Percentiles rank a stretch among this genome's conserved stretches.
phyloP scores from a whole-genome alignment of 2,113 vertebrate species.

The Calidris pugnax region DNA sequence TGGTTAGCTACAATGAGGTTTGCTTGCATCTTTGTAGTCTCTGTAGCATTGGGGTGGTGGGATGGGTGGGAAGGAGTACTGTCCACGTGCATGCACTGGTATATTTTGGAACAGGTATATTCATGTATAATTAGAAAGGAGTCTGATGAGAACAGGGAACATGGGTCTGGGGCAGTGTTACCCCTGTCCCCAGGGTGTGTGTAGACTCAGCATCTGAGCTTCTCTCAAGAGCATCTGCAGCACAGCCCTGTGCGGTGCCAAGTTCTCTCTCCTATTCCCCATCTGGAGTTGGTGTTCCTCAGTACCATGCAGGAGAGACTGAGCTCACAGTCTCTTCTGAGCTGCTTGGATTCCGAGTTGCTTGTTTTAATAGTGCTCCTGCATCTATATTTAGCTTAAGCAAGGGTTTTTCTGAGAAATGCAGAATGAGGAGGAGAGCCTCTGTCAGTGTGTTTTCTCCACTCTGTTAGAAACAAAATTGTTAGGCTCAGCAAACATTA shows the following conservation, averaged over 20 bases:
- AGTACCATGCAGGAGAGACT: neutral
- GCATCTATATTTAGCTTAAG: neutral
- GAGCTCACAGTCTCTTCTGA: neutral
- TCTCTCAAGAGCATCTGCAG: neutral
- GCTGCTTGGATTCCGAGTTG: neutral
- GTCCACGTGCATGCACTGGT: rapidly evolving
- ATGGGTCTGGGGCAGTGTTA: neutral
- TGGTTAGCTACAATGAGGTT: neutral
- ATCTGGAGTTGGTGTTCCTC: neutral
- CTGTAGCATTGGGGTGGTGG: neutral
- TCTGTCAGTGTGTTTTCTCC: neutral
- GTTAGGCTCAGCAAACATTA: neutral
- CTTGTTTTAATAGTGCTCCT: neutral
- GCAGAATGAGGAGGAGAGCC: neutral
- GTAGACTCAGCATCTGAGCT: neutral
- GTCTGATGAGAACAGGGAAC: neutral
- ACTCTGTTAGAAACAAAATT: neutral
- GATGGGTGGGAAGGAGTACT: neutral
- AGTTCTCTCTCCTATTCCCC: neutral
- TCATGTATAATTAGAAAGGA: neutral
- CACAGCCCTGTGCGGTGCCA: neutral
- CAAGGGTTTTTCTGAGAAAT: neutral
- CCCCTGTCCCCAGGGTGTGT: neutral
- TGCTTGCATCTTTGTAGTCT: neutral
- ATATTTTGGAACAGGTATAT: neutral